Evolutionary conservation across 2,113 vertebrate genomes (phyloP), one percentile per base, ranked within the genome.

Genomic region (Canis aureus): DNA sequence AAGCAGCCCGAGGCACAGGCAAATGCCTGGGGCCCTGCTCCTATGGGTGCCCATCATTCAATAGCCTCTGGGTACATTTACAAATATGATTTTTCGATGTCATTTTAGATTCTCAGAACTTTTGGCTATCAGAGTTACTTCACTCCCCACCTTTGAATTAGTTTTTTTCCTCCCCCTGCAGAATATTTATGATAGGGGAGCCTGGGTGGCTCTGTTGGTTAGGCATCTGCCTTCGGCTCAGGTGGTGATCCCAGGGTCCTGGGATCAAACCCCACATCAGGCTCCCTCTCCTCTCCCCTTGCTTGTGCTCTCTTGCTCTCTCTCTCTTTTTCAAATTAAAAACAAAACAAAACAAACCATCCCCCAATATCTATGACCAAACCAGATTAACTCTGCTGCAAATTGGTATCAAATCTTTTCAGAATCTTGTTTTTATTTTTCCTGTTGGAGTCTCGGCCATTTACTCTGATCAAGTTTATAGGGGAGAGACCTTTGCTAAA

Each of bases 41-140:
- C 96, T 80, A 0, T 69, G 96, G 95, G 93, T 43, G 4, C 89
- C 96, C 79, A 91, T 97, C 94, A 97, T 84, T 85, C 82, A 55
- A 38, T 96, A 71, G 97, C 97, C 94, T 97, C 93, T 80, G 97
- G 97, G 91, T 96, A 98, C 95, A 95, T 93, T 97, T 97, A 98
- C 95, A 95, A 97, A 98, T 95, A 97, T 87, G 96, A 97, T 98
- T 98, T 97, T 98, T 96, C 97, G 97, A 92, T 96, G 94, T 97
- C 95, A 94, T 86, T 95, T 97, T 89, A 91, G 92, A 69, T 55
- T 95, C 74, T 96, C 93, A 96, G 97, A 97, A 96, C 96, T 96
- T 96, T 49, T 53, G 93, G 95, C 94, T 93, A 55, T 95, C 66
- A 93, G 59, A 38, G 69, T 71, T 83, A 59, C 94, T 97, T 89